Base-by-base conservation (phyloP, 2,888 invertebrate species). In the Margaritifera margaritifera region DNA sequence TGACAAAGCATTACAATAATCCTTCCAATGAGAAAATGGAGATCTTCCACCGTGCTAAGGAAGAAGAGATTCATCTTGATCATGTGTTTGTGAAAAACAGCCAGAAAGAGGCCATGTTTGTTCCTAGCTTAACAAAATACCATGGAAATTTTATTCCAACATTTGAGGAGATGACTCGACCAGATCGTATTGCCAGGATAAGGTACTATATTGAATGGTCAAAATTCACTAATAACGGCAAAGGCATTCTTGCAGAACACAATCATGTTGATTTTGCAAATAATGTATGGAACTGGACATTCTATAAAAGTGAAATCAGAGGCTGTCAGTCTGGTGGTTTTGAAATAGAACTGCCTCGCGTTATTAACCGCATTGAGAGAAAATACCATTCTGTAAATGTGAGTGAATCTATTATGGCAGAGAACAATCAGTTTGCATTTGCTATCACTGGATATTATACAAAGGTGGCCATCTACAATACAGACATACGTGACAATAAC, bases 361-460 rank as follows among this genome's bases (percentile, higher is more conserved):
- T 98, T 4, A 85, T 85, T 62, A 84, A 86, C 66, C 69, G 78
- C 51, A 52, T 58, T 1, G 84, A 86, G 62, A 71, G 82, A n/a
- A 74, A 81, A 59, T 82, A 80, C 0, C 98, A 98, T 90, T 95
- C 95, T 0, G 92, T 98, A 20, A 94, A 93, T 82, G 93, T 98
- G 87, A 93, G 94, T 58, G 96, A 97, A 86, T 95, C 95, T 78
- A 94, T 95, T 0, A 96, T 98, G 93, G 92, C 94, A 20, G 93
- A 94, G 82, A 99, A 99, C 90, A 92, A 93, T 42, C 93, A 95
- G 72, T 98, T 98, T 88, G 94, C 93, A 51, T 92, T 97, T 59
- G 91, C 93, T 0, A 92, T 99, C n/a, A 95, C 94, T 78, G 99
- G 99, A 0, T 99, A 99, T 89, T 99, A 96, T 89, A 94, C 97